Base-by-base conservation (phyloP, 2,797 vertebrate species). In the Malacoraja senta region DNA sequence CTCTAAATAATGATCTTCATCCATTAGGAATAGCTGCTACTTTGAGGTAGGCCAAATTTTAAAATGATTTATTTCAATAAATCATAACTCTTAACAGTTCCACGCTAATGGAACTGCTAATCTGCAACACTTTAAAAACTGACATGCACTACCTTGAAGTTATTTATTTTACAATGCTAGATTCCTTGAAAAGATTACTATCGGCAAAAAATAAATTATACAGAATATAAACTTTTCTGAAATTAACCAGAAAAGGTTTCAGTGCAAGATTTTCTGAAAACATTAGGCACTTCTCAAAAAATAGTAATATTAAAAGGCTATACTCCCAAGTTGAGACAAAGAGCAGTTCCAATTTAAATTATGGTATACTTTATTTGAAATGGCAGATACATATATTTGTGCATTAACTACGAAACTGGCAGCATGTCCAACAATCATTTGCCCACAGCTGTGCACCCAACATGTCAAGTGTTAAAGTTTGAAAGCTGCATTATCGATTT, bases 21-120 rank as follows among this genome's bases (percentile, higher is more conserved):
- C 81, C 26, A 58, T 24, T 53, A 83, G 44, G 81, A 83, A 53
- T 83, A 83, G 53, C 24, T 61, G 44, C 44, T 84, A 29, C 81
- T 84, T 84, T 61, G 21, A 58, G 26, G 24, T 13, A 19, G 24
- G 58, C 24, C 29, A 58, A 61, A 44, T 83, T 61, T 53, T 53
- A 61, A 84, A 84, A 84, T 58, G 53, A 21, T 61, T 84, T 84
- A 84, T 84, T 84, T 84, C 81, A 84, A 24, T 61, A 61, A 84
- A 61, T 84, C 81, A 10, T 24, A 84, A 84, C 44, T 17, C 81
- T 15, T 15, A 29, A 38, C 38, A 79, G 32, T 38, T 79, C 3
- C 32, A 3, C 78, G 21, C 78, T 35, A 19, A 84, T 53, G 1
- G 53, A 84, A 84, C 26, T 38, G 24, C 53, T 81, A 53, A 81